Evolutionary conservation across 2,113 vertebrate genomes (phyloP), one percentile per base, ranked within the genome.

Genomic region (Kryptolebias marmoratus): DNA sequence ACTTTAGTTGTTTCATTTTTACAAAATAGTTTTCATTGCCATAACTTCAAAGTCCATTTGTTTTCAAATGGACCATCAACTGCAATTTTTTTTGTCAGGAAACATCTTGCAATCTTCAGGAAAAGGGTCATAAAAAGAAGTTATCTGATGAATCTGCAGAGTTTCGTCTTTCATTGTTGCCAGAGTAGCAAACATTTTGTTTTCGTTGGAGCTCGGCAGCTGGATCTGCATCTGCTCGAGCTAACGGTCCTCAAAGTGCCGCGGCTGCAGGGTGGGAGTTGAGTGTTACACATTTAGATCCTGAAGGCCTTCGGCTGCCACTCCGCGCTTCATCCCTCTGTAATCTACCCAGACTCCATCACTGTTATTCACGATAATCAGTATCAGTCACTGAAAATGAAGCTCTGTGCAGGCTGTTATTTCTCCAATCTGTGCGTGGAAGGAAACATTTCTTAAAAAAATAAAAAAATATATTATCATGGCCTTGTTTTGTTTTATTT

Each of bases 381-480:
- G 28, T 28, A n/a, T 64, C 75, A 70, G 73, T 50, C 53, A 15
- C 42, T 56, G 67, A 49, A 68, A 79, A 74, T 56, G 1, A 69
- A 56, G 16, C 62, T 64, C 15, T 13, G 14, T 42, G 10, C 53
- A 61, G 61, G 44, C 42, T 63, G 18, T 55, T 31, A 18, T 58
- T 70, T 66, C 42, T 45, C 6, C 27, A 11, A 6, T 68, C 47
- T 53, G 45, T 50, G 15, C n/a, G 5, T 50, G 48, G 48, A 50
- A 59, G 44, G n/a, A 53, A 10, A 64, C 31, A 55, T 30, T 27
- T 42, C 22, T 48, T n/a, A 9, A 62, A 62, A 18, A 15, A 42
- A 60, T 12, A 36, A 22, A 56, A 59, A 52, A 58, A 49, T 58
- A 55, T 4, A 4, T 30, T 30, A 48, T n/a, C 56, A 67, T 28